phyloP scores from a whole-genome alignment of 2,888 invertebrate species.

The Arrhopalites spinosus region DNA sequence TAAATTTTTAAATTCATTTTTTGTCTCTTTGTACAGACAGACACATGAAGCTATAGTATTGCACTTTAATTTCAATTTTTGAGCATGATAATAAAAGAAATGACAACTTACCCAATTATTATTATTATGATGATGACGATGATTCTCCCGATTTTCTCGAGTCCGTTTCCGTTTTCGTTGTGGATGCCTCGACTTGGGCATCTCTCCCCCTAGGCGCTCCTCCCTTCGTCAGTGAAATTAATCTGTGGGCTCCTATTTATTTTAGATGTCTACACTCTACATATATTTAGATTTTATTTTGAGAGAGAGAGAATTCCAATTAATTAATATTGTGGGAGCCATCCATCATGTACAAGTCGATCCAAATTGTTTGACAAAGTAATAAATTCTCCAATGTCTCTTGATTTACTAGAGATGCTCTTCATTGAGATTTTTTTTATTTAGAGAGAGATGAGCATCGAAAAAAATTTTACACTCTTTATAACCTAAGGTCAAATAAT shows the following conservation, averaged over 20 bases:
- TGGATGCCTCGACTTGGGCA: too few relatives aligned
- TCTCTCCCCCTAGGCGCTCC: neutral
- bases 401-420: too few relatives aligned
- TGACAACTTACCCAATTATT: slow-evolving; percentile 18
- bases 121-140: neutral
- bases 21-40: neutral
- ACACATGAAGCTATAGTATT: too few relatives aligned
- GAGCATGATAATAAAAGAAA: too few relatives aligned
- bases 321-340: neutral
- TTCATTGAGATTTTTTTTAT: too few relatives aligned
- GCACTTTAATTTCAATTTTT: neutral
- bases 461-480: too few relatives aligned
- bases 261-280: too few relatives aligned
- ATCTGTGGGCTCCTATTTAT: too few relatives aligned
- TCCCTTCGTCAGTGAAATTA: neutral
- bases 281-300: neutral
- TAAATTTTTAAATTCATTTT: too few relatives aligned
- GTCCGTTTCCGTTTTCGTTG: too few relatives aligned
- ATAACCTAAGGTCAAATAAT: neutral
- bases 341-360: neutral
- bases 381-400: too few relatives aligned
- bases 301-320: neutral
- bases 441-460: too few relatives aligned
- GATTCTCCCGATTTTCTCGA: neutral
- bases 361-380: neutral